phyloP scores from a whole-genome alignment of 2,888 invertebrate species.

The Sarcophaga subvicina region DNA sequence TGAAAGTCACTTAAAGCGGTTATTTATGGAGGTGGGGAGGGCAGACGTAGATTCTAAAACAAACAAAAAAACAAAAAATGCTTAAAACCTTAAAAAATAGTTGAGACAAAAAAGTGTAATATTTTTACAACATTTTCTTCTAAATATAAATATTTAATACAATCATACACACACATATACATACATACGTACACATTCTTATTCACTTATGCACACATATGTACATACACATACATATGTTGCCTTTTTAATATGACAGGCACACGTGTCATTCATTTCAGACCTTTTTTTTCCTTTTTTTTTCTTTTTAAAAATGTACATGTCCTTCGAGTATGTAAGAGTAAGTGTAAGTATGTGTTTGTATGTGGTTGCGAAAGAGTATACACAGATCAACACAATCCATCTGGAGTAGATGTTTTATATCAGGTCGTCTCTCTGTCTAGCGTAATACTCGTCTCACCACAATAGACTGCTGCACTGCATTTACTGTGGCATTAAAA shows the following conservation, averaged over 20 bases:
- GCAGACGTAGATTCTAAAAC: too few relatives aligned
- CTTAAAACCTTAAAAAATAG: not conserved
- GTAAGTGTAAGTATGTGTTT: too few relatives aligned
- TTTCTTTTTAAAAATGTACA: not conserved
- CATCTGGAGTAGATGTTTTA: too few relatives aligned
- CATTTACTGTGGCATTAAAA: too few relatives aligned
- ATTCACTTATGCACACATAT: not conserved
- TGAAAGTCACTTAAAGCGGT: not conserved
- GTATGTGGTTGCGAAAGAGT: too few relatives aligned
- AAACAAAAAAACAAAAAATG: not conserved
- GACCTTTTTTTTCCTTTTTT: not conserved
- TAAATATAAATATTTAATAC: not conserved
- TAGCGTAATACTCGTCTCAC: too few relatives aligned
- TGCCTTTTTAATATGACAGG: slow-evolving; percentile 9
- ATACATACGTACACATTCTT: not conserved
- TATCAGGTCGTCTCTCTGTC: too few relatives aligned
- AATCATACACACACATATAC: not conserved
- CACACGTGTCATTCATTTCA: slow-evolving; percentile 39
- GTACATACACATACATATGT: not conserved
- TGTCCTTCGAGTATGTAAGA: too few relatives aligned
- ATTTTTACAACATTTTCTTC: not conserved
- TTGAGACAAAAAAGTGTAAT: not conserved
- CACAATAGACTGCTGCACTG: too few relatives aligned
- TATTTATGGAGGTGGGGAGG: too few relatives aligned
- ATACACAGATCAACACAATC: too few relatives aligned